Evolutionary conservation across 2,888 invertebrate species (phyloP).

Genomic region (Machimus atricapillus): DNA sequence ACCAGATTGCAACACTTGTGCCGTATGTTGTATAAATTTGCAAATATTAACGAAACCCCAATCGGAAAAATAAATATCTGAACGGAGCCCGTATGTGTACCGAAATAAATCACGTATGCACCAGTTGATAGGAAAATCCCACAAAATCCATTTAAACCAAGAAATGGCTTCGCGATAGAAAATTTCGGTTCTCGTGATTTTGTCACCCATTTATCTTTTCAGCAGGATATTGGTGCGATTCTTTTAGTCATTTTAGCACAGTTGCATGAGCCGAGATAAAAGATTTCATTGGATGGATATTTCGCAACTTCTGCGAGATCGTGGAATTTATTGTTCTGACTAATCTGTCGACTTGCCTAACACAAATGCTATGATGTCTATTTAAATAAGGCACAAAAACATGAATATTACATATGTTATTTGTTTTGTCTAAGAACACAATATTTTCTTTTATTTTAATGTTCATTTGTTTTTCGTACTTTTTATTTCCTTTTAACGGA

Average conservation of each 20-base stretch:
- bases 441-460: too few relatives aligned
- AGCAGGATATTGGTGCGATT: neutral
- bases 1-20: neutral
- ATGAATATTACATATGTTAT: too few relatives aligned
- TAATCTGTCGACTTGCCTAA: neutral
- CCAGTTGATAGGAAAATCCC: conserved; percentile 7
- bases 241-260: neutral
- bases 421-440: too few relatives aligned
- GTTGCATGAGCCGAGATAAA: neutral
- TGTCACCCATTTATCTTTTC: neutral
- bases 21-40: neutral
- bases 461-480: too few relatives aligned
- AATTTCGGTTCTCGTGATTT: neutral
- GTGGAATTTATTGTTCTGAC: neutral
- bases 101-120: neutral
- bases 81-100: neutral
- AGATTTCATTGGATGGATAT: conserved; percentile 13
- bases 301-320: neutral
- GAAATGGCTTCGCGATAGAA: neutral
- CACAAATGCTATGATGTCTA: too few relatives aligned
- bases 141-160: neutral
- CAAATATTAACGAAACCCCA: conserved; percentile 4
- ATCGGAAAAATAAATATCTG: neutral
- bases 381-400: too few relatives aligned
- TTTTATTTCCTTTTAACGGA: too few relatives aligned